Percentiles rank a stretch among this genome's conserved stretches.
Evolutionary conservation across 2,113 vertebrate species (phyloP).

Genomic region (Elephantulus edwardii): DNA sequence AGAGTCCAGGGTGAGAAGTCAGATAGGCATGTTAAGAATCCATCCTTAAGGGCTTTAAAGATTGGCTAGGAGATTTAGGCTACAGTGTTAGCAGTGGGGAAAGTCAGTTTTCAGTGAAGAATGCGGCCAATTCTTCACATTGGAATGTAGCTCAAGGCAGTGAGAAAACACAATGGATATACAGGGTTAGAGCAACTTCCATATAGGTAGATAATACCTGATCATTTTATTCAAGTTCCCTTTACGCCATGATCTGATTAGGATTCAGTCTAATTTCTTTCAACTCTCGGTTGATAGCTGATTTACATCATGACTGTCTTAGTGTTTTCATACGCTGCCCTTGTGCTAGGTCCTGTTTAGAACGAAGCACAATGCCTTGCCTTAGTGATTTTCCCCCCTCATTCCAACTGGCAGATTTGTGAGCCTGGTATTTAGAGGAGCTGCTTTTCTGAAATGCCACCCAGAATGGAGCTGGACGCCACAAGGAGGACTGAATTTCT

Average conservation of each 20-base stretch:
- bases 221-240: constrained; percentile 12
- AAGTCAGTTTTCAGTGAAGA: background rate
- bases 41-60: background rate
- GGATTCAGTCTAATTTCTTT: constrained; percentile 32
- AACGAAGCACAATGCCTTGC: background rate
- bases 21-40: background rate
- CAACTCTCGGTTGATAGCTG: background rate
- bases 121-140: background rate
- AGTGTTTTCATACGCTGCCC: background rate
- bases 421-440: background rate
- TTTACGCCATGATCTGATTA: background rate
- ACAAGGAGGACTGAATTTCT: background rate
- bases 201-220: background rate
- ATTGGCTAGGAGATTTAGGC: background rate
- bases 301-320: background rate
- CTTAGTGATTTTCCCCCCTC: background rate
- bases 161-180: too few species aligned
- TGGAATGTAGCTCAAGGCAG: background rate
- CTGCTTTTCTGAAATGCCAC: background rate
- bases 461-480: background rate
- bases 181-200: background rate
- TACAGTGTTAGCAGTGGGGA: background rate
- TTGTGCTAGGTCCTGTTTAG: background rate
- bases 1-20: background rate
- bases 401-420: background rate